Base-by-base conservation (phyloP, 2,797 vertebrate genomes). In the Synaphobranchus kaupii region DNA sequence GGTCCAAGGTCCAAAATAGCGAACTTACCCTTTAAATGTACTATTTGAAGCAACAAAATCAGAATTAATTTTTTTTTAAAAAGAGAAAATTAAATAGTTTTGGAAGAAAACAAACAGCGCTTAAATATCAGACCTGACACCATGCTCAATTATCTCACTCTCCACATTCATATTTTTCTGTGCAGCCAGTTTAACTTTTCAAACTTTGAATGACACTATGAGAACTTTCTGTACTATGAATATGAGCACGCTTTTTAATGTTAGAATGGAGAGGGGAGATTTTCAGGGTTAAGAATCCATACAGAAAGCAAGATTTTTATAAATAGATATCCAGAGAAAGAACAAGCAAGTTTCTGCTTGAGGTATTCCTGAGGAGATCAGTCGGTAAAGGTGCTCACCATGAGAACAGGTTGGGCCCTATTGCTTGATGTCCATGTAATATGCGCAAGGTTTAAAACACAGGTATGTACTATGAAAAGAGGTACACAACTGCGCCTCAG, bases 151-250 rank as follows among this genome's bases (percentile, higher is more conserved):
- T 85, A 73, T 83, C 87, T 86, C 86, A 82, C 68, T 88, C 84
- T 34, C 87, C 60, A 84, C 80, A 39, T 86, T 66, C 76, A 48
- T 54, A 8, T 83, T 80, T 60, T 15, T 56, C n/a, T 71, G 58
- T 7, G 34, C 25, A 39, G 54, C 44, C 73, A 88, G 76, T 83
- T 71, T 13, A 28, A 71, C 31, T 71, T 88, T 86, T 87, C 84
- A 88, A 89, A 87, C 83, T 91, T 88, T 84, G 86, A 91, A 90
- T 85, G 87, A 90, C 87, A 44, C 83, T 85, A 87, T 90, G 88
- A 86, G 86, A 88, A 76, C 73, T 84, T 85, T 44, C n/a, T 87
- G 22, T 83, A 86, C 60, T 88, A 89, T 88, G 82, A 89, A 92
- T 56, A 90, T 54, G 87, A 87, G 73, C 85, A 86, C 25, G 15